Evolutionary conservation across 2,113 vertebrate genomes (phyloP).

Genomic region (Ellobius talpinus): DNA sequence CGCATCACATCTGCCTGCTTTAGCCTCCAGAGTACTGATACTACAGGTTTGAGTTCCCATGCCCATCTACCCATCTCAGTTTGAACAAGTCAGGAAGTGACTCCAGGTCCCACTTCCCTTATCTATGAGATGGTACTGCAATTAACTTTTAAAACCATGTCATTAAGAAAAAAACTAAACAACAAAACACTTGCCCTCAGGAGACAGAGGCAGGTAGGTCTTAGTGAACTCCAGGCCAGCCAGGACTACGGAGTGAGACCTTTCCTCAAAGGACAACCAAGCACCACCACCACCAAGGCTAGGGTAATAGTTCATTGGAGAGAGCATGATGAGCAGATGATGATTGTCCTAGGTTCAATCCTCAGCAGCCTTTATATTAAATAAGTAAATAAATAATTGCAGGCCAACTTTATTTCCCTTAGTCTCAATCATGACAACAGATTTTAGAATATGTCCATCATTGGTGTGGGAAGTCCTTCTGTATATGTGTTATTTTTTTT

Average conservation of each 20-base stretch:
- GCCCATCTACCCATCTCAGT: too few species aligned
- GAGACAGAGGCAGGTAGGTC: not conserved
- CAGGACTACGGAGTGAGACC: not conserved
- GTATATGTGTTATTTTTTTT: too few species aligned
- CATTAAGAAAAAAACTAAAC: not conserved
- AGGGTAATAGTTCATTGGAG: not conserved
- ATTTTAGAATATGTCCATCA: not conserved
- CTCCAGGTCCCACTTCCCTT: constrained; percentile 10
- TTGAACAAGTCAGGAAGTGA: not conserved
- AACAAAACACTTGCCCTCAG: not conserved
- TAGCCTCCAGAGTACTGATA: too few species aligned
- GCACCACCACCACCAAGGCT: not conserved
- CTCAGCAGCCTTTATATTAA: too few species aligned
- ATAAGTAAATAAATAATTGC: not conserved
- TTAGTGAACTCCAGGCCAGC: not conserved
- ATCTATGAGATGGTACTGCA: constrained; percentile 29
- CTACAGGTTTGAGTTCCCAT: too few species aligned
- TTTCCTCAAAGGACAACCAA: not conserved
- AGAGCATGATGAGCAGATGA: too few species aligned
- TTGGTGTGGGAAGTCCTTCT: too few species aligned
- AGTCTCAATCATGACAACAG: not conserved
- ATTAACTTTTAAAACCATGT: constrained; percentile 17
- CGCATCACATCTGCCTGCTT: too few species aligned
- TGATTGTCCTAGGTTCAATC: not conserved
- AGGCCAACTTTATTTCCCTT: not conserved